Percentiles rank a stretch among this genome's conserved stretches.
Evolutionary conservation across 30 jellyfish, hydroid and myxozoan species (phyloP).

Genomic region (Haliclystus octoradiatus): DNA sequence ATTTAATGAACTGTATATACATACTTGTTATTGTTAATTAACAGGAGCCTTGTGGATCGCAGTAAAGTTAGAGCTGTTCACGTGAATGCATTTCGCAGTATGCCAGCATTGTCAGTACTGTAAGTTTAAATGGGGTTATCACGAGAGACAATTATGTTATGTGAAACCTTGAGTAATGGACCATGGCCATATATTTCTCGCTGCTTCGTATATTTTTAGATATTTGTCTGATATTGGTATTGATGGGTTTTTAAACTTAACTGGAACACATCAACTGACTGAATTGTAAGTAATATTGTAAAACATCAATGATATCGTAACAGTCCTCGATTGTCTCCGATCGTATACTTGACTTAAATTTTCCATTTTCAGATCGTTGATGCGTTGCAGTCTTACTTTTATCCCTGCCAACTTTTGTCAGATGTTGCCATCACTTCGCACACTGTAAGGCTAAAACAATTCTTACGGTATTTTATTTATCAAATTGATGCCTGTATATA

Average conservation of each 20-base stretch:
- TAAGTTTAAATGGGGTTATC: background rate
- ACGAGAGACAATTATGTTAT: too few species aligned
- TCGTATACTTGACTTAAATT: background rate
- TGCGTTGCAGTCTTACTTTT: constrained; percentile 27
- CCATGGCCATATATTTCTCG: too few species aligned
- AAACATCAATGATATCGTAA: background rate
- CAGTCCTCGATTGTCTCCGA: background rate
- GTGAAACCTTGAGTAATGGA: too few species aligned
- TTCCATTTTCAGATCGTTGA: constrained; percentile 20
- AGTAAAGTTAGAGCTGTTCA: background rate
- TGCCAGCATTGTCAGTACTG: background rate
- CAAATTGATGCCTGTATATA: too few species aligned
- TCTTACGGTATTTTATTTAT: too few species aligned
- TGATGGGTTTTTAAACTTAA: constrained; percentile 44
- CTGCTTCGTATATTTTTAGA: background rate
- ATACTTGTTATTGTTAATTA: too few species aligned
- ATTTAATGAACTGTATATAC: too few species aligned
- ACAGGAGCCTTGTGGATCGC: background rate
- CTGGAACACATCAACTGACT: constrained; percentile 47
- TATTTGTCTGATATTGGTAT: background rate
- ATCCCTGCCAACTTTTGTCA: constrained; percentile 36
- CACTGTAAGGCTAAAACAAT: constrained; percentile 10
- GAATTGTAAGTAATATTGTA: constrained; percentile 27
- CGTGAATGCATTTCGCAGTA: background rate
- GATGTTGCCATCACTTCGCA: constrained; percentile 15